Conservation (phyloP, 2,797 vertebrate genomes). For the Sebastiscus tertius region DNA sequence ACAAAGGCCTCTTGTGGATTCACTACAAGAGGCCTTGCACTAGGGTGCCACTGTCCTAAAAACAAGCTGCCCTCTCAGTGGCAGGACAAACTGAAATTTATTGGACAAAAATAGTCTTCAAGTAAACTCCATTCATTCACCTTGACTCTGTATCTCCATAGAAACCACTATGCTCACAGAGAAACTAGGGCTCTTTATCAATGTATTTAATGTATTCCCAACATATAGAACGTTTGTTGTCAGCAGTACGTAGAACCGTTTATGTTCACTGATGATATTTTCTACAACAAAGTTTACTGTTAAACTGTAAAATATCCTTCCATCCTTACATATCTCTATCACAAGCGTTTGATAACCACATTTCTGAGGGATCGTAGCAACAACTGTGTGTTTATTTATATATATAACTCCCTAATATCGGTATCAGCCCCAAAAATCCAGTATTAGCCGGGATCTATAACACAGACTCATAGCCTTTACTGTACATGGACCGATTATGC, state of each 20-base stretch:
- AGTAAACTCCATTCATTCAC: not conserved
- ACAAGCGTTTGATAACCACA: not conserved
- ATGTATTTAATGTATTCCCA: not conserved
- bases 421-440: not conserved
- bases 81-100: not conserved
- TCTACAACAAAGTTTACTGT: no score
- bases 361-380: no score
- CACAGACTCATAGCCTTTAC: not conserved
- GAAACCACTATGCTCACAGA: not conserved
- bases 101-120: not conserved
- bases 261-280: no score
- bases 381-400: no score
- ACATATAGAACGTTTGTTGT: not conserved
- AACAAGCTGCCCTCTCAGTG: not conserved
- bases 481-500: not conserved
- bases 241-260: no score
- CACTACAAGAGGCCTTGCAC: no score
- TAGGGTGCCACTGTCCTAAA: not conserved
- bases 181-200: not conserved
- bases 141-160: not conserved
- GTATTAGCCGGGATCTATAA: not conserved
- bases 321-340: not conserved
- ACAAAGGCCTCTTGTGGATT: not conserved
- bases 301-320: not conserved
- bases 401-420: not conserved